Conservation (phyloP, 2,113 vertebrate genomes). For the Nematolebias whitei region DNA sequence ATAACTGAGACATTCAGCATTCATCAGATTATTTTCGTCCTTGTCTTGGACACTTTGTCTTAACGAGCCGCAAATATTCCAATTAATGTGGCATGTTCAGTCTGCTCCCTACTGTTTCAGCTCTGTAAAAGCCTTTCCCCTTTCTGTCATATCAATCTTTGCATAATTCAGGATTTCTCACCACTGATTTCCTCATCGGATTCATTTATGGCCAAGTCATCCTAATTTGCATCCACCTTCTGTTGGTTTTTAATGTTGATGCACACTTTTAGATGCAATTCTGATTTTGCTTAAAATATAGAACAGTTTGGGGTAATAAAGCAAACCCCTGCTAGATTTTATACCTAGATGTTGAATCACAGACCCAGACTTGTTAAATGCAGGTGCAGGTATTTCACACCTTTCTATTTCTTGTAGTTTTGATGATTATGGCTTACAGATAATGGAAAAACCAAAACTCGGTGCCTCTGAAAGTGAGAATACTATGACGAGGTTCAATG, state of each 20-base stretch:
- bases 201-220: neutral
- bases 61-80: too few relatives aligned
- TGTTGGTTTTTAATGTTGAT: neutral
- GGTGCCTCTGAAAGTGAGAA: too few relatives aligned
- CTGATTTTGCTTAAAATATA: too few relatives aligned
- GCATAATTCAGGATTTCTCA: neutral
- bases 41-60: neutral
- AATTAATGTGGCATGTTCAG: too few relatives aligned
- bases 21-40: slow-evolving; percentile 43
- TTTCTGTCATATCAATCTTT: neutral
- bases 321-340: neutral
- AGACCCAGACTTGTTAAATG: neutral
- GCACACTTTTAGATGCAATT: neutral
- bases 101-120: too few relatives aligned
- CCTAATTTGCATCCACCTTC: neutral
- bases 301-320: too few relatives aligned
- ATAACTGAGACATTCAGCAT: slow-evolving; percentile 44
- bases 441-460: too few relatives aligned
- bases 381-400: too few relatives aligned
- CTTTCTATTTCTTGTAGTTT: too few relatives aligned
- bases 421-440: too few relatives aligned
- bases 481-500: too few relatives aligned
- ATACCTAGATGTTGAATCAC: neutral
- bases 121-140: neutral
- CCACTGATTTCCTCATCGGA: neutral